A percentile compares a stretch with the other conserved stretches of the same genome.
Conservation (phyloP, 1,140 invertebrate species). For the Drosophila pandora region DNA sequence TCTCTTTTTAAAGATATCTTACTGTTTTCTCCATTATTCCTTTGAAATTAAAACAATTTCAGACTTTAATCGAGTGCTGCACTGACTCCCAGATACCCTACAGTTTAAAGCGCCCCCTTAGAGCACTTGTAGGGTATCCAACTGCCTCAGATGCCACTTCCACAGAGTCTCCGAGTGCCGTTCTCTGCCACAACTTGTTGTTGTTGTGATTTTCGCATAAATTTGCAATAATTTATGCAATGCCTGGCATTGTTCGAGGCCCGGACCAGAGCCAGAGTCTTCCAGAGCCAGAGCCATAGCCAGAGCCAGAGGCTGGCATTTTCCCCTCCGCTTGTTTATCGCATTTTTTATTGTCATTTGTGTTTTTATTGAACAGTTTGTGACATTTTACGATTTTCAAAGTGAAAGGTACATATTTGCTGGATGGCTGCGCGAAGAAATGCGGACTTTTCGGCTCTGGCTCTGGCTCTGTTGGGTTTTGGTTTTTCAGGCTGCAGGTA, state of each 20-base stretch:
- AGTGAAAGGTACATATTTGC: conserved; percentile 76
- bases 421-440: conserved; percentile 67
- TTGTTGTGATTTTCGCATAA: conserved; percentile 72
- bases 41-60: no score
- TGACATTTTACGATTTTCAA: conserved; percentile 76
- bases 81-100: no score
- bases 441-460: neutral
- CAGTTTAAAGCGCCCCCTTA: no score
- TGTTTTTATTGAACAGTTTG: conserved; percentile 74
- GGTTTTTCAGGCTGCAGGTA: conserved; percentile 11
- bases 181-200: conserved; percentile 29
- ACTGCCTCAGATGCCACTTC: conserved; percentile 5
- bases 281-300: neutral
- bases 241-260: conserved; percentile 55
- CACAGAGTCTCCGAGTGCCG: conserved; percentile 15
- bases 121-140: conserved; percentile 4
- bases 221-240: conserved; percentile 75
- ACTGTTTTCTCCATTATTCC: no score
- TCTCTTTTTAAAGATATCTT: no score
- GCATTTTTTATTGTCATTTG: conserved; percentile 69
- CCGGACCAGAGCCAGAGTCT: conserved; percentile 20
- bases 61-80: no score
- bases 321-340: conserved; percentile 59
- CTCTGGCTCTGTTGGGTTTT: conserved; percentile 7
- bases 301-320: conserved; percentile 11